Evolutionary conservation across 2,797 vertebrate species (phyloP), one percentile per base, ranked within the genome.

Genomic region (Ctenosaura bakeri): DNA sequence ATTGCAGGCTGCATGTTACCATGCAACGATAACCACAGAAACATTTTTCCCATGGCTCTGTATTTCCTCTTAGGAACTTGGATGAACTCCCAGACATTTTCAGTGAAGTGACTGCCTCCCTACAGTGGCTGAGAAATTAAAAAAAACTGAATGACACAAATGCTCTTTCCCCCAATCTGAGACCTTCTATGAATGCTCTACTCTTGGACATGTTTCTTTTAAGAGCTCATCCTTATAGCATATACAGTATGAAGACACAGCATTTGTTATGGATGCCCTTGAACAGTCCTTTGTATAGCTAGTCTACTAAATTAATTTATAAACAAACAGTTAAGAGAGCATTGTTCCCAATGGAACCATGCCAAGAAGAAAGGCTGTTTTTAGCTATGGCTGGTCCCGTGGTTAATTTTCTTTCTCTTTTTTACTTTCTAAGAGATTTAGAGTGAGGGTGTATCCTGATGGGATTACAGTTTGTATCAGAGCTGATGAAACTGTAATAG

Each of bases 371-470:
- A 52, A 81, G 32, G 59, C 87, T 91, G 85, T 82, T 82, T 59
- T 88, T 94, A 96, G 96, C 95, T 94, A 94, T 81, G 85, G 90
- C 79, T 92, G 94, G 93, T 82, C 76, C 13, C 35, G 83, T 95
- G 71, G 90, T 79, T 81, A 90, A 73, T 59, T 95, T 81, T 94
- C 86, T 80, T 79, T 85, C 90, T 90, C 56, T 90, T 85, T 90
- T 87, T 83, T n/a, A 42, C 85, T 89, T 93, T 76, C 73, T 88
- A 77, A 4, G 94, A 90, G 76, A 3, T 69, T 69, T 69, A 69
- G 29, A 29, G 66, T 32, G 66, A 29, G 10, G 62, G 2, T 64
- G 62, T 64, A 24, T 64, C 62, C 22, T 20, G 5, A 22, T 4
- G 5, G 66, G 66, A 69, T 69, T 26, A 64, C 62, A 26, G 64